Conservation (phyloP, 1,140 invertebrate species). For the Trichonephila clavata region DNA sequence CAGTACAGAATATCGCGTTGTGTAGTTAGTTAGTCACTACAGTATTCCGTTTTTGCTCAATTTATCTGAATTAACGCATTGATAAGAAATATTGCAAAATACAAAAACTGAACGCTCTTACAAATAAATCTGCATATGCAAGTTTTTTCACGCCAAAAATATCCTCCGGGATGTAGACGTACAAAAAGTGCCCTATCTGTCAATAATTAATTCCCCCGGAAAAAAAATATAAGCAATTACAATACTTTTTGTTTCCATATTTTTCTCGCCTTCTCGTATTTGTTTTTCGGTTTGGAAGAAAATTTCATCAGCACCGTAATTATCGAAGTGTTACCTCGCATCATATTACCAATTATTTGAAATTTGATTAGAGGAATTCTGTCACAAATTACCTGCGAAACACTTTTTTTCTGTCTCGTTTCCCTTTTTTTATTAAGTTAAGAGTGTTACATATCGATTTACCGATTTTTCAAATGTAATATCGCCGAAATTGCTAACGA, state of each 20-base stretch:
- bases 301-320: slow-evolving; percentile 41
- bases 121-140: too few species aligned
- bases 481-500: not conserved
- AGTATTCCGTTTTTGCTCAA: not conserved
- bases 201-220: slow-evolving; percentile 8
- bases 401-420: not conserved
- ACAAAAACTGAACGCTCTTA: not conserved
- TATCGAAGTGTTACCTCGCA: slow-evolving; percentile 25
- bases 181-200: not conserved
- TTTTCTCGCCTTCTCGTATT: slow-evolving; percentile 13
- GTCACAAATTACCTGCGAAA: slow-evolving; percentile 41
- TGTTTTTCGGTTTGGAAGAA: slow-evolving; percentile 25
- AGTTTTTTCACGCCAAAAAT: not conserved
- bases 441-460: slow-evolving; percentile 23
- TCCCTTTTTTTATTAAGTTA: slow-evolving; percentile 35
- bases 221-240: not conserved
- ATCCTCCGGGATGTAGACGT: not conserved
- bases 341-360: slow-evolving; percentile 60
- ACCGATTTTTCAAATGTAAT: not conserved
- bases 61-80: not conserved
- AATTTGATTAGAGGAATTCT: slow-evolving; percentile 57
- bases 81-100: not conserved
- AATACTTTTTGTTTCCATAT: slow-evolving; percentile 21
- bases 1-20: not conserved
- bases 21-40: not conserved